Evolutionary conservation across 2,888 invertebrate species (phyloP).

Genomic region (Biston betularia): DNA sequence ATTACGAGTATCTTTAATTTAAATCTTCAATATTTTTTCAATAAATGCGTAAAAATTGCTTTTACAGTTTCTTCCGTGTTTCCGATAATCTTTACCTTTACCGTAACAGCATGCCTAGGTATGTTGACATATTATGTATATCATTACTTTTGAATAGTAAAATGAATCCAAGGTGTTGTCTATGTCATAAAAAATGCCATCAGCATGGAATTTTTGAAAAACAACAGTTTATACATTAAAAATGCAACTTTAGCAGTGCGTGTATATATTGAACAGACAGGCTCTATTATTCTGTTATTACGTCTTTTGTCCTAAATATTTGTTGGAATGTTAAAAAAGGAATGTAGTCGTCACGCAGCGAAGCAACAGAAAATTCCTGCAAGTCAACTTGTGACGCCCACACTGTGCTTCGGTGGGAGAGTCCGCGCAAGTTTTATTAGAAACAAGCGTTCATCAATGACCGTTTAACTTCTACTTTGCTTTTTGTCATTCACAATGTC

Average conservation of each 20-base stretch:
- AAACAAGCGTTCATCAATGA: slow-evolving; percentile 18
- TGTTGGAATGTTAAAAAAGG: slow-evolving; percentile 16
- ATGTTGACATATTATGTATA: no score
- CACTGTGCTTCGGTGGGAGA: slow-evolving; percentile 27
- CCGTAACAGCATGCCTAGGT: no score
- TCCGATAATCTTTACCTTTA: neutral
- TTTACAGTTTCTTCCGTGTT: neutral
- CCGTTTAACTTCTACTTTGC: slow-evolving; percentile 10
- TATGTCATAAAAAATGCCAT: no score
- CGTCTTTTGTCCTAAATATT: neutral
- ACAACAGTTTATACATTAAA: no score
- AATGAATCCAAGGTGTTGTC: no score
- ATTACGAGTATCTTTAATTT: slow-evolving; percentile 4
- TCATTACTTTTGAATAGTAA: no score
- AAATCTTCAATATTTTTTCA: neutral
- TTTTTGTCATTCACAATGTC: slow-evolving; percentile 12
- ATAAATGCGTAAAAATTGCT: neutral
- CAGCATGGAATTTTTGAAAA: no score
- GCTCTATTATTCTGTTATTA: neutral
- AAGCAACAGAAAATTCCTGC: slow-evolving; percentile 23
- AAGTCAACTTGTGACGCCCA: slow-evolving; percentile 34
- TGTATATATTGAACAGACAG: neutral
- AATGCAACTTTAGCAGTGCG: neutral
- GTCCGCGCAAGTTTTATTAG: slow-evolving; percentile 26
- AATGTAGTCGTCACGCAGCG: slow-evolving; percentile 25